phyloP scores from a whole-genome alignment of 2,113 vertebrate species.

The Opisthocomus hoazin region DNA sequence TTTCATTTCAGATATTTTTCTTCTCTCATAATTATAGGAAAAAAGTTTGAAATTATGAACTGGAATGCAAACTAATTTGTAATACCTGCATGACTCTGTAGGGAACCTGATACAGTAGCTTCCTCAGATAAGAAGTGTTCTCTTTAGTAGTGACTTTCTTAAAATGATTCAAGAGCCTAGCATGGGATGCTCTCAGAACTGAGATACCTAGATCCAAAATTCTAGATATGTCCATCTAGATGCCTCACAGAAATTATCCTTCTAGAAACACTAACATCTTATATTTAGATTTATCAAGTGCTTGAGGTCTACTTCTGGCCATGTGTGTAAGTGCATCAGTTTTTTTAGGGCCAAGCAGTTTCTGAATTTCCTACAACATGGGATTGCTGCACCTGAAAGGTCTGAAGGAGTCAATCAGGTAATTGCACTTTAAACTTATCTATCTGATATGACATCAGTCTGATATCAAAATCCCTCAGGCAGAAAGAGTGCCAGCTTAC shows the following conservation, averaged over 20 bases:
- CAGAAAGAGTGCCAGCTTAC: neutral
- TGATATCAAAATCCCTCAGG: neutral
- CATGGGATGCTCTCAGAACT: neutral
- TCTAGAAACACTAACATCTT: fast-evolving
- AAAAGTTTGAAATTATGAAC: neutral
- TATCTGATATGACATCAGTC: neutral
- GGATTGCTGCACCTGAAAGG: neutral
- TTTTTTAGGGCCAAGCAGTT: neutral
- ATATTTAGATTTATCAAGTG: neutral
- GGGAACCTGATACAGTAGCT: neutral
- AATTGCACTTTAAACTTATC: neutral
- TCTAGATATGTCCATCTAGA: neutral
- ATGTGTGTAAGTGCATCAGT: neutral
- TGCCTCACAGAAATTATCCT: fast-evolving
- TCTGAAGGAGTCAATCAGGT: neutral
- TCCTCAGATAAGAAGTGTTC: neutral
- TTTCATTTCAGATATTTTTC: neutral
- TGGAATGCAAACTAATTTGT: neutral
- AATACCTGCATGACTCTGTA: neutral
- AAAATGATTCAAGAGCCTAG: neutral
- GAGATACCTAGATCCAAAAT: neutral
- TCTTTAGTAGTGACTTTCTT: neutral
- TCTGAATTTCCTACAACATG: neutral
- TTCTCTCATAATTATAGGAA: neutral
- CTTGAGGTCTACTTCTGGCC: neutral